These are phyloP conservation scores for Epistrophella euchroma DNA, from an alignment of 2,888 invertebrate species.

Conservation along the genomic window DNA sequence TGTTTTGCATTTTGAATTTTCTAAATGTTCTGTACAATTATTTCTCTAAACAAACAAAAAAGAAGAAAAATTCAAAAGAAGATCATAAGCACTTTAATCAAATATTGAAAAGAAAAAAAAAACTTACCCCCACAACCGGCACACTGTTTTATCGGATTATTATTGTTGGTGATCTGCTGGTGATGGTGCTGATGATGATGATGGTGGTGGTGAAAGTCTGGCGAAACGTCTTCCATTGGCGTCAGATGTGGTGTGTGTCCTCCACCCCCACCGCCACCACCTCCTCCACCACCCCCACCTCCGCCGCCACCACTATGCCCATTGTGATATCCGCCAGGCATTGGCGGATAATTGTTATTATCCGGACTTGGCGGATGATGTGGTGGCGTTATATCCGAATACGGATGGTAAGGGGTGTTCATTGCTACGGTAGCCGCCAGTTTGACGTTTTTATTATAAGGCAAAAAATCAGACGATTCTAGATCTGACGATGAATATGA, in stretches of 20 bases:
- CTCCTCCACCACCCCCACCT: slow-evolving; percentile 79
- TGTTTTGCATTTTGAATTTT: neutral
- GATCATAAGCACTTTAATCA: neutral
- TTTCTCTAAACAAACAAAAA: neutral
- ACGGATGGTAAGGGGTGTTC: slow-evolving; percentile 96
- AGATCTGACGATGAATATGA: slow-evolving; percentile 76
- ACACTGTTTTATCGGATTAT: slow-evolving; percentile 89
- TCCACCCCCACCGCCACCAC: slow-evolving; percentile 72
- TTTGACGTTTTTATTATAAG: slow-evolving; percentile 86
- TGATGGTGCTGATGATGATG: slow-evolving; percentile 79
- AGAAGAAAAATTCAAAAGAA: neutral
- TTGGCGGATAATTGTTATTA: slow-evolving; percentile 87
- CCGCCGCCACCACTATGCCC: slow-evolving; percentile 81
- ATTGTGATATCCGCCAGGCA: slow-evolving; percentile 84
- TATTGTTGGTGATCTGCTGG: slow-evolving; percentile 82
- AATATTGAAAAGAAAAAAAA: neutral
- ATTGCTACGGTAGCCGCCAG: slow-evolving; percentile 94
- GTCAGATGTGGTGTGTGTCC: slow-evolving; percentile 81
- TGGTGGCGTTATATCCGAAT: slow-evolving; percentile 91
- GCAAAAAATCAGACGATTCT: slow-evolving; percentile 77
- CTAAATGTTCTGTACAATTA: neutral
- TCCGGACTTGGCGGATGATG: slow-evolving; percentile 90
- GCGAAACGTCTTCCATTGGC: slow-evolving; percentile 82
- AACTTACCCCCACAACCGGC: slow-evolving; percentile 92
- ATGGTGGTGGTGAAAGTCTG: slow-evolving; percentile 80